Evolutionary conservation across 2,797 vertebrate species (phyloP).

Genomic region (Zenarchopterus dispar): DNA sequence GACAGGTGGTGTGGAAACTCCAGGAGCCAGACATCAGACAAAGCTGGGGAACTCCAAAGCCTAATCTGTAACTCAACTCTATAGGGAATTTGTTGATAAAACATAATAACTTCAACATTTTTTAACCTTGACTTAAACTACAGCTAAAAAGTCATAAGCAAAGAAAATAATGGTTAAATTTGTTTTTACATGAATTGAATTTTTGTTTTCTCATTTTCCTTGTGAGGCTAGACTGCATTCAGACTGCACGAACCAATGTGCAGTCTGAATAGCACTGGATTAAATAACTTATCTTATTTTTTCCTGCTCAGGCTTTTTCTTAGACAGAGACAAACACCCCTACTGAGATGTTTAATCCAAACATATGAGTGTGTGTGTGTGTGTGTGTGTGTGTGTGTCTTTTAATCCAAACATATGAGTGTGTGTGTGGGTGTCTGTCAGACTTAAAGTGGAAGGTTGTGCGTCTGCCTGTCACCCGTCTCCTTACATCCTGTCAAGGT

Average conservation of each 20-base stretch:
- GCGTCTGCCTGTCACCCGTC: slow-evolving; percentile 8
- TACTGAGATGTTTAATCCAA: slow-evolving; percentile 55
- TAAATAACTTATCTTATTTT: slow-evolving; percentile 40
- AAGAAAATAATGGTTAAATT: not conserved
- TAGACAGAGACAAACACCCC: slow-evolving; percentile 46
- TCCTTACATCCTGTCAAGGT: slow-evolving; percentile 1
- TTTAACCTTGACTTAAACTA: not conserved
- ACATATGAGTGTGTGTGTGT: slow-evolving; percentile 11
- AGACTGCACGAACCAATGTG: no score
- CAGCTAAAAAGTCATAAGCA: not conserved
- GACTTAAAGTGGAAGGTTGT: slow-evolving; percentile 1
- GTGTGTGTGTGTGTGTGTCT: not conserved
- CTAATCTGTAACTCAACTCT: slow-evolving; percentile 12
- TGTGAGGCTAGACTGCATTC: slow-evolving; percentile 3
- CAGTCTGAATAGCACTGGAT: not conserved
- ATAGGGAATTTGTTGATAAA: slow-evolving; percentile 3
- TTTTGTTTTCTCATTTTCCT: not conserved
- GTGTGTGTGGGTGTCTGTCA: not conserved
- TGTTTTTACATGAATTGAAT: not conserved
- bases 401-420: slow-evolving; percentile 32
- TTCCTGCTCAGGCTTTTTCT: slow-evolving; percentile 39
- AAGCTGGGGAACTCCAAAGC: slow-evolving; percentile 18
- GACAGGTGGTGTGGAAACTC: slow-evolving; percentile 59
- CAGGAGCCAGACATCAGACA: slow-evolving; percentile 21
- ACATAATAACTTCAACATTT: not conserved